Evolutionary conservation across 2,888 invertebrate species (phyloP).

Genomic region (Anthophora plumipes): DNA sequence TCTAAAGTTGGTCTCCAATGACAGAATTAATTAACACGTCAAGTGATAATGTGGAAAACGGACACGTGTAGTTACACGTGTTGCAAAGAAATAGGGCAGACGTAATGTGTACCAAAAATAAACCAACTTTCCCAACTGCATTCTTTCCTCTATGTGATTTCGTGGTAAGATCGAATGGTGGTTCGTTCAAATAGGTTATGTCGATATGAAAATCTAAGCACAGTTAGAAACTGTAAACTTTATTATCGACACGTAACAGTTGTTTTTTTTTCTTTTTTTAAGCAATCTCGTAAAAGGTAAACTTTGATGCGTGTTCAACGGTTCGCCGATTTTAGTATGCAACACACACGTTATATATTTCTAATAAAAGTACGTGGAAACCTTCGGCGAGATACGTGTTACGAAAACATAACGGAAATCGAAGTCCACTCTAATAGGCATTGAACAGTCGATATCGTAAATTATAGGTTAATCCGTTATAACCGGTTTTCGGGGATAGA

Average conservation of each 20-base stretch:
- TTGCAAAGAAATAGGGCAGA: background rate
- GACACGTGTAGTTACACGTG: background rate
- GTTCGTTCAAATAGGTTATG: background rate
- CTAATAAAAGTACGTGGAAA: conserved; percentile 20
- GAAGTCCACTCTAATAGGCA: conserved; percentile 24
- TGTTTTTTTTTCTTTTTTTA: background rate
- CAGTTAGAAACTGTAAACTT: background rate
- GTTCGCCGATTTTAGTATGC: conserved; percentile 28
- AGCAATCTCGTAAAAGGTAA: background rate
- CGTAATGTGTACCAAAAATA: background rate
- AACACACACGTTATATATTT: conserved; percentile 23
- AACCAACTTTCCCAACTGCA: background rate
- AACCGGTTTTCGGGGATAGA: conserved; percentile 55
- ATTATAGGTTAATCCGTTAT: conserved; percentile 46
- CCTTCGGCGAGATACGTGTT: conserved; percentile 29
- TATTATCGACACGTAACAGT: background rate
- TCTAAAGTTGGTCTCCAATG: conserved; percentile 2
- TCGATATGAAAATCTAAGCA: background rate
- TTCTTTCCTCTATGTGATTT: background rate
- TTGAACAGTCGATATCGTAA: conserved; percentile 21
- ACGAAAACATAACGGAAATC: conserved; percentile 55
- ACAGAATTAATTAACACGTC: conserved; percentile 37
- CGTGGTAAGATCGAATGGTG: background rate
- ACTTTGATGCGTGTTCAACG: background rate
- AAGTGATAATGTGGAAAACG: background rate